These are phyloP conservation scores for Meda fulgida DNA, from an alignment of 2,797 vertebrate species.

Conservation along the genomic window DNA sequence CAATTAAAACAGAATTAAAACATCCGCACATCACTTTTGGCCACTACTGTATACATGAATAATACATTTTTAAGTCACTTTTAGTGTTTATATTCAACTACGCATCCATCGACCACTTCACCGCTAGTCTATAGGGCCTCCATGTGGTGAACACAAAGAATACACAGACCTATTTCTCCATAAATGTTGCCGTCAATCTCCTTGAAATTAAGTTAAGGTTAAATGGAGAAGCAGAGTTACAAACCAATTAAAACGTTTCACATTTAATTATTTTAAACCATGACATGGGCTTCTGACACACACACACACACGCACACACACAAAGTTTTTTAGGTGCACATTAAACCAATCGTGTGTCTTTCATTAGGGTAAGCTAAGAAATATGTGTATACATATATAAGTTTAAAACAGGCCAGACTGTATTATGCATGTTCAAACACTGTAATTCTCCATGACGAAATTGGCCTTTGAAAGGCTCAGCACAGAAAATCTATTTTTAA, in stretches of 20 bases:
- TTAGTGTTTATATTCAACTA: background rate
- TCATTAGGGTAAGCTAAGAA: background rate
- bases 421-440: constrained; percentile 25
- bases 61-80: background rate
- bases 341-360: background rate
- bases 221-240: background rate
- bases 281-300: background rate
- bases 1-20: background rate
- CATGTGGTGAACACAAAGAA: constrained; percentile 48
- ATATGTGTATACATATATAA: background rate
- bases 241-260: background rate
- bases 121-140: constrained; percentile 18
- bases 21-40: background rate
- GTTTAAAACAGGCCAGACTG: background rate
- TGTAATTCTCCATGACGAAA: constrained; percentile 49
- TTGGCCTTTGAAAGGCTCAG: constrained; percentile 46
- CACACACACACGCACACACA: background rate
- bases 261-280: background rate
- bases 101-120: background rate
- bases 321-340: background rate
- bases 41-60: background rate
- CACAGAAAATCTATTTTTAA: constrained; percentile 61
- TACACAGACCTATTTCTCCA: background rate
- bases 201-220: background rate
- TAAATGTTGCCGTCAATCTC: background rate